Conservation (phyloP, 2,113 vertebrate species). For the Leptodactylus fuscus region DNA sequence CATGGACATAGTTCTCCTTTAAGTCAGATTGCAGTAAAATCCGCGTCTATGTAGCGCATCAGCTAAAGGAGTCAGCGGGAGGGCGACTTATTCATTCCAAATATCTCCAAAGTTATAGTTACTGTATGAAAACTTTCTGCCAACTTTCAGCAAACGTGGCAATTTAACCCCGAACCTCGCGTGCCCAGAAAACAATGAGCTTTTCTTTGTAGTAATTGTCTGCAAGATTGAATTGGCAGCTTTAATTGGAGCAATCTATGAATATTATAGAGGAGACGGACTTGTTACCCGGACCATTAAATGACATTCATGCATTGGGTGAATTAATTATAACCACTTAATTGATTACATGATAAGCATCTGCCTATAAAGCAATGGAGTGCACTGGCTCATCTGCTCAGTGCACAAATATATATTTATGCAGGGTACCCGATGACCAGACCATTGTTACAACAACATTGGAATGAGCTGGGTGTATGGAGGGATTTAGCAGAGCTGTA, state of each 20-base stretch:
- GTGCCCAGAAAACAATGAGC: slow-evolving; percentile 46
- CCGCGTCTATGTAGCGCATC: background rate
- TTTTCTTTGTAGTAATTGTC: slow-evolving; percentile 41
- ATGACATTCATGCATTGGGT: slow-evolving; percentile 58
- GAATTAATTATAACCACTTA: slow-evolving; percentile 57
- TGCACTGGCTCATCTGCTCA: slow-evolving; percentile 15
- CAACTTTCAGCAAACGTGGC: slow-evolving; percentile 22
- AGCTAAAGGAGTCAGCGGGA: slow-evolving; percentile 41
- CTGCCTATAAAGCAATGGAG: slow-evolving; percentile 50
- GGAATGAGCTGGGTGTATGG: background rate
- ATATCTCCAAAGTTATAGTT: slow-evolving; percentile 35
- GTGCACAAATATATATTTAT: slow-evolving; percentile 55
- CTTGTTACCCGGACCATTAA: slow-evolving; percentile 57
- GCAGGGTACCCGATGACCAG: slow-evolving; percentile 17
- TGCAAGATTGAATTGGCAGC: slow-evolving; percentile 54
- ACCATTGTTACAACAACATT: background rate
- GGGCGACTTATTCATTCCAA: slow-evolving; percentile 38
- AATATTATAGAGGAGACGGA: slow-evolving; percentile 51
- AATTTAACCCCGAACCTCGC: slow-evolving; percentile 27
- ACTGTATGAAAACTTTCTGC: slow-evolving; percentile 49
- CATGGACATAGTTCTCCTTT: slow-evolving; percentile 16
- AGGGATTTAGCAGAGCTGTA: background rate
- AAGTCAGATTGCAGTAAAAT: slow-evolving; percentile 26
- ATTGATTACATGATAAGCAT: slow-evolving; percentile 60
- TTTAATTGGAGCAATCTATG: slow-evolving; percentile 50